A percentile compares a stretch with the other conserved stretches of the same genome.
These are phyloP conservation scores for Bhutanitis thaidina DNA, from an alignment of 2,888 invertebrate genomes.

Conservation along the genomic window DNA sequence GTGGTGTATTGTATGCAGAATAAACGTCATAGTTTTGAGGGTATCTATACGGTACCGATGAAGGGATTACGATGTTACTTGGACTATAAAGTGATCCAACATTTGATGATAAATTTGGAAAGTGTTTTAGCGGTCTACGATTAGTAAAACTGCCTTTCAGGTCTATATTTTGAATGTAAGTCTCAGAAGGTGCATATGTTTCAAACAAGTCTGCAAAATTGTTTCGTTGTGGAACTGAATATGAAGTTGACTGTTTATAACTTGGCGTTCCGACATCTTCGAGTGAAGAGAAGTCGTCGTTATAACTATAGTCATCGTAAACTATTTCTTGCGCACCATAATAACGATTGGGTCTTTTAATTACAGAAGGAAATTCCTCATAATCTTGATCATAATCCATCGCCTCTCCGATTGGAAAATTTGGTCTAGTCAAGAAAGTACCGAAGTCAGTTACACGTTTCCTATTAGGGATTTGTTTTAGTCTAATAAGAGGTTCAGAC, in stretches of 20 bases:
- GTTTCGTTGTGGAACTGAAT: slow-evolving; percentile 21
- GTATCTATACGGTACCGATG: slow-evolving; percentile 9
- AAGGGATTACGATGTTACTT: background rate
- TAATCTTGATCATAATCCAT: slow-evolving; percentile 36
- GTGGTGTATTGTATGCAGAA: slow-evolving; percentile 35
- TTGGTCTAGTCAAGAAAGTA: slow-evolving; percentile 39
- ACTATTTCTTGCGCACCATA: slow-evolving; percentile 32
- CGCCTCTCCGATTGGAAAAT: slow-evolving; percentile 43
- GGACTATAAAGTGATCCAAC: slow-evolving; percentile 8
- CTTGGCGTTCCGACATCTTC: slow-evolving; percentile 34
- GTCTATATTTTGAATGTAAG: slow-evolving; percentile 31
- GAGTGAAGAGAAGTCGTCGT: slow-evolving; percentile 31
- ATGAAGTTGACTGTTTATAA: slow-evolving; percentile 26
- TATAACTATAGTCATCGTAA: slow-evolving; percentile 38
- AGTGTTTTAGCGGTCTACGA: slow-evolving; percentile 31
- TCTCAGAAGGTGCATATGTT: slow-evolving; percentile 33
- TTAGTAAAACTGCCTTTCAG: slow-evolving; percentile 35
- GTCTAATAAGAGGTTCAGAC: slow-evolving; percentile 40
- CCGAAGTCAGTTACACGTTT: slow-evolving; percentile 31
- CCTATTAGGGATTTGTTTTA: slow-evolving; percentile 26
- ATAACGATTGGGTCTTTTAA: slow-evolving; percentile 30
- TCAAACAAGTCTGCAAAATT: slow-evolving; percentile 20
- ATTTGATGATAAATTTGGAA: slow-evolving; percentile 15
- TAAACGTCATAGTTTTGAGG: slow-evolving; percentile 21
- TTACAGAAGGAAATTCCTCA: slow-evolving; percentile 27